Base-by-base conservation (phyloP, 2,888 invertebrate species). In the Lepidochitona cinerea region DNA sequence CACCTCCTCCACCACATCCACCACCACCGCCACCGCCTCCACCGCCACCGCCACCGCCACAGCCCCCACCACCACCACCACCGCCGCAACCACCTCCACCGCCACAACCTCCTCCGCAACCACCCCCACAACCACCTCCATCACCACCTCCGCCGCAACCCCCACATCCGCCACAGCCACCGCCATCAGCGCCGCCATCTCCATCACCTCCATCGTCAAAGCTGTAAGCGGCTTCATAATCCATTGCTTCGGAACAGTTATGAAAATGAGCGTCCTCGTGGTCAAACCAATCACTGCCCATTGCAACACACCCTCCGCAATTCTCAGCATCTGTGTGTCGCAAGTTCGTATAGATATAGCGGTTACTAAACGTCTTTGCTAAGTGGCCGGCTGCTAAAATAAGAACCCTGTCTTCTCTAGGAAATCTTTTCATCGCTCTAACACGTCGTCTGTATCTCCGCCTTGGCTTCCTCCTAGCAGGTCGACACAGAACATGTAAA, bases 401-500 rank as follows among this genome's bases (percentile, higher is more conserved):
- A 71, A 92, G 79, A 3, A 89, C 81, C 68, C 89, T 84, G 32
- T 85, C 83, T 70, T 85, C 87, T 0, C 87, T 84, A 2, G 88
- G 87, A 37, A 87, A 79, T 18, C 81, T 72, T 59, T 77, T 73
- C 2, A 85, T 78, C n/a, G 81, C 78, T 37, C 81, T 79, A 33
- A 70, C 75, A 41, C 83, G 83, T 9, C 78, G 71, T 0, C 52
- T n/a, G 18, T 52, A 7, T n/a, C 29, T 32, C 29, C 72, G 65
- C 3, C 36, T 71, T 0, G 76, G 53, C 37, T 85, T 84, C 71
- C 75, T 73, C 7, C 85, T 84, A 68, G 91, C 89, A 0, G 92
- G 92, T 82, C 92, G 91, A 80, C 92, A 92, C 18, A 92, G 87
- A n/a, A 92, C 91, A 79, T 92, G 91, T 23, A 92, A 86, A 9